Evolutionary conservation across 1,140 invertebrate species (phyloP).

Genomic region (Ostrea denselamellosa): DNA sequence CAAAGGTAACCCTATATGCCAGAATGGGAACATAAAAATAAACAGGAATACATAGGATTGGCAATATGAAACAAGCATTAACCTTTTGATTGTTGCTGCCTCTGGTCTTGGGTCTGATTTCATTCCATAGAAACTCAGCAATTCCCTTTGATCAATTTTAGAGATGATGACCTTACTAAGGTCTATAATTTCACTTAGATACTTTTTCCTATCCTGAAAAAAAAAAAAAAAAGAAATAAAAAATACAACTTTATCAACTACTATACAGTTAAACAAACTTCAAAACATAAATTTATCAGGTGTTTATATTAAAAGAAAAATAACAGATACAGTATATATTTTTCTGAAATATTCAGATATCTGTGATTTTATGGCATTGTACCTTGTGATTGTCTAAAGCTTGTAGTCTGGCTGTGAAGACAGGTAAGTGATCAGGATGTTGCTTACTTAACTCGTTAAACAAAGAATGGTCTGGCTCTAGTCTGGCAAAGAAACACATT

Average conservation of each 20-base stretch:
- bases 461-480: constrained; percentile 77
- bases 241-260: no score
- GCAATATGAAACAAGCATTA: constrained; percentile 67
- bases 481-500: constrained; percentile 55
- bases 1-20: no score
- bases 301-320: neutral
- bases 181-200: constrained; percentile 78
- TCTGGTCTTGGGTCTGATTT: constrained; percentile 89
- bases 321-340: neutral
- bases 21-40: no score
- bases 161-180: constrained; percentile 85
- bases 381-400: constrained; percentile 84
- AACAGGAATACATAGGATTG: neutral
- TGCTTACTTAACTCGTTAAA: constrained; percentile 87
- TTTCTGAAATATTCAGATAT: neutral
- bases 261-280: no score
- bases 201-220: constrained; percentile 68
- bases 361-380: neutral
- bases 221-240: constrained; percentile 36
- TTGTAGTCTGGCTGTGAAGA: constrained; percentile 88
- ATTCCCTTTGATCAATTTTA: constrained; percentile 85
- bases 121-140: constrained; percentile 88
- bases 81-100: constrained; percentile 89
- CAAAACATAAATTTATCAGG: no score
- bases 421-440: constrained; percentile 86